phyloP scores from a whole-genome alignment of 1,140 invertebrate genomes.

The Sitodiplosis mosellana region DNA sequence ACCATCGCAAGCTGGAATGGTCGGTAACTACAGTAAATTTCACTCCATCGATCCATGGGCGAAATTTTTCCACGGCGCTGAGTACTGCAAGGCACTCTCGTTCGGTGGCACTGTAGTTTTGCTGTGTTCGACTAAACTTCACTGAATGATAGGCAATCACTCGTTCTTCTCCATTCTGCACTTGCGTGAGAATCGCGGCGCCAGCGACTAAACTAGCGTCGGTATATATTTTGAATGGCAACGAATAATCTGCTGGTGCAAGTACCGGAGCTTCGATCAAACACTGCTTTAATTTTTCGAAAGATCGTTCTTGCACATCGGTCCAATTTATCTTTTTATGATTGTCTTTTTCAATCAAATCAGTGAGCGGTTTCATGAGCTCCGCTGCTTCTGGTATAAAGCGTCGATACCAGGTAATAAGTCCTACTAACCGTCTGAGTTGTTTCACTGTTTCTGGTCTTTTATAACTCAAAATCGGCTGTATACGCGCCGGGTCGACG shows the following conservation, averaged over 20 bases:
- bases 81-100: constrained; percentile 28
- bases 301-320: neutral
- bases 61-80: constrained; percentile 23
- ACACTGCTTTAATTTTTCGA: neutral
- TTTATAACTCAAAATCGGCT: neutral
- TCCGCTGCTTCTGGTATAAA: neutral
- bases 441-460: neutral
- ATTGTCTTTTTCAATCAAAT: neutral
- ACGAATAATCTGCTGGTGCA: neutral
- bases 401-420: neutral
- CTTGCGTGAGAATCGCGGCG: neutral
- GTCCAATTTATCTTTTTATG: neutral
- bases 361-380: neutral
- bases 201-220: neutral
- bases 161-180: neutral
- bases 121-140: constrained; percentile 4
- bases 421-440: neutral
- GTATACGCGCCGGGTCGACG: neutral
- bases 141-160: neutral
- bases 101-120: constrained; percentile 26
- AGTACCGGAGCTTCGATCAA: neutral
- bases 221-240: neutral
- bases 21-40: constrained; percentile 30
- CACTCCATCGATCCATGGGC: constrained; percentile 22
- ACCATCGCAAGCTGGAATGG: constrained; percentile 26